Percentiles rank a stretch among this genome's conserved stretches.
Conservation (phyloP, 2,888 invertebrate species). For the Noctua janthe region DNA sequence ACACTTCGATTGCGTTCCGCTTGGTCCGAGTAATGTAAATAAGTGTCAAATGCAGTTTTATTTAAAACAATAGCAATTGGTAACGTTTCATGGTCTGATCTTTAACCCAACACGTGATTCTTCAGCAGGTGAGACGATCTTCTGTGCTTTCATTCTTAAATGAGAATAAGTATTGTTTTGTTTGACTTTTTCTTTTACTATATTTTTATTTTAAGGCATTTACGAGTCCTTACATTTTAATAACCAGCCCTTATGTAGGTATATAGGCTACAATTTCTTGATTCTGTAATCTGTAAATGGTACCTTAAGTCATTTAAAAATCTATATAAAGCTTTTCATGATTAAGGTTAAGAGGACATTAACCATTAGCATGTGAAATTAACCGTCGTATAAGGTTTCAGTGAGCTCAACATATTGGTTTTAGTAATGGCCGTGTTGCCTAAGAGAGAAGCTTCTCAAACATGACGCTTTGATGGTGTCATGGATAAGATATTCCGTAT, state of each 20-base stretch:
- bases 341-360: conserved; percentile 58
- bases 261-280: background rate
- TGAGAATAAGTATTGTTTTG: background rate
- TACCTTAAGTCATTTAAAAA: conserved; percentile 24
- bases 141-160: background rate
- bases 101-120: conserved; percentile 22
- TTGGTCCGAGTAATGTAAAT: conserved; percentile 17
- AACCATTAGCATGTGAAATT: conserved; percentile 44
- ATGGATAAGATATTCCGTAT: conserved; percentile 39
- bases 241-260: background rate
- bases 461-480: conserved; percentile 31
- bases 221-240: background rate
- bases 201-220: too few relatives aligned
- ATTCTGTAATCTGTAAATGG: conserved; percentile 26
- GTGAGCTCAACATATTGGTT: conserved; percentile 50
- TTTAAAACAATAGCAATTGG: conserved; percentile 28
- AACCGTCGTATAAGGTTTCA: conserved; percentile 55
- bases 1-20: conserved; percentile 16
- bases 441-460: conserved; percentile 35
- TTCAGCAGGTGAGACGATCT: background rate
- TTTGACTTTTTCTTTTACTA: background rate
- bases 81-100: background rate
- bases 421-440: conserved; percentile 46
- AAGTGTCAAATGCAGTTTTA: conserved; percentile 1
- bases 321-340: conserved; percentile 43